These are phyloP conservation scores for Theristicus caerulescens DNA, from an alignment of 2,113 vertebrate genomes.

Conservation along the genomic window DNA sequence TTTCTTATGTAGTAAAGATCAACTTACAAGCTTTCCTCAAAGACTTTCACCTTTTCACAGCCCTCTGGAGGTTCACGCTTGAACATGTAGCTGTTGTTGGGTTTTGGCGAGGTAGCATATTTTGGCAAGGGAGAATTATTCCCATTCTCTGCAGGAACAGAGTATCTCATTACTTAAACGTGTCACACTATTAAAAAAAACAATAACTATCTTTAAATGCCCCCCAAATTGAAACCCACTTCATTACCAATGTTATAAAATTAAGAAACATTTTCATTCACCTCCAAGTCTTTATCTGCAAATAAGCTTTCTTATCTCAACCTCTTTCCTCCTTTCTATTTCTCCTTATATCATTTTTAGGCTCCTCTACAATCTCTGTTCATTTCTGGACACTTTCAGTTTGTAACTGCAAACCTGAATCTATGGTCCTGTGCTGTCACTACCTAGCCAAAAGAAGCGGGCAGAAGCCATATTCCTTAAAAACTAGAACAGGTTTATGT, in stretches of 20 bases:
- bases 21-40: conserved; percentile 95
- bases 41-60: conserved; percentile 95
- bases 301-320: background rate
- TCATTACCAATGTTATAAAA: background rate
- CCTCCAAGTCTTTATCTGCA: background rate
- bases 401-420: background rate
- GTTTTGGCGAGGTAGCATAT: conserved; percentile 96
- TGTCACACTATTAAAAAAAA: background rate
- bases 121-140: conserved; percentile 96
- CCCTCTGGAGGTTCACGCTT: conserved; percentile 98
- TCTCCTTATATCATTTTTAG: background rate
- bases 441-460: background rate
- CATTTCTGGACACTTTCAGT: background rate
- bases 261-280: background rate
- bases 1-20: background rate
- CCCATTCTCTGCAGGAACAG: conserved; percentile 84
- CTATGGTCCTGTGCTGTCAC: background rate
- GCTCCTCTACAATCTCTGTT: background rate
- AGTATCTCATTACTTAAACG: conserved; percentile 18
- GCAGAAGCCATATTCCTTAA: background rate
- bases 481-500: background rate
- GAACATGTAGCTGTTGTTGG: conserved; percentile 99
- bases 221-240: background rate
- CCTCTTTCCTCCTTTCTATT: background rate
- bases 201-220: background rate